Evolutionary conservation across 2,797 vertebrate genomes (phyloP).

Genomic region (Acrocephalus scirpaceus): DNA sequence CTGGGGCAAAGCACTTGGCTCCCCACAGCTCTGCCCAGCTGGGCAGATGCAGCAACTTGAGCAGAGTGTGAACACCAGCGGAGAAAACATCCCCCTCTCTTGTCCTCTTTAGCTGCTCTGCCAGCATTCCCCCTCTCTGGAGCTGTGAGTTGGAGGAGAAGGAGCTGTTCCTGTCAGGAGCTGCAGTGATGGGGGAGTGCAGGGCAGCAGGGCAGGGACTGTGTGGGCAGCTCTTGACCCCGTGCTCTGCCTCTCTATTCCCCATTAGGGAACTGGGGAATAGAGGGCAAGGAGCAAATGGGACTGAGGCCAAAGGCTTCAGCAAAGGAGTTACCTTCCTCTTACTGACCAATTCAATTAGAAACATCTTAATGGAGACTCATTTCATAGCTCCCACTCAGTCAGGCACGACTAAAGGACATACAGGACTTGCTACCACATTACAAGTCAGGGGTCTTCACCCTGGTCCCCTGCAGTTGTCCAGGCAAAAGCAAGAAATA

Average conservation of each 20-base stretch:
- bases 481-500: background rate
- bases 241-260: background rate
- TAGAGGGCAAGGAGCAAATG: slow-evolving; percentile 4
- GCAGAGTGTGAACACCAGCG: fast-evolving
- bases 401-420: background rate
- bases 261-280: fast-evolving
- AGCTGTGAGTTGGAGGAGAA: background rate
- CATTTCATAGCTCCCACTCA: background rate
- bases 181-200: background rate
- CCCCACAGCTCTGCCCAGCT: background rate
- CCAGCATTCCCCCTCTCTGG: background rate
- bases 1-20: background rate
- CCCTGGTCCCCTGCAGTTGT: background rate
- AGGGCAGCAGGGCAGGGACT: background rate
- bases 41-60: background rate
- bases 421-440: background rate
- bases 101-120: background rate
- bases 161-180: background rate
- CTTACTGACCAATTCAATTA: background rate
- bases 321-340: background rate
- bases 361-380: background rate
- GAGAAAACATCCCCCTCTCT: background rate
- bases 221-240: background rate
- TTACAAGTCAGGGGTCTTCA: background rate
- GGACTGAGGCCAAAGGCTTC: background rate